Base-by-base conservation (phyloP, 1,140 invertebrate genomes). In the Zaprionus camerounensis region DNA sequence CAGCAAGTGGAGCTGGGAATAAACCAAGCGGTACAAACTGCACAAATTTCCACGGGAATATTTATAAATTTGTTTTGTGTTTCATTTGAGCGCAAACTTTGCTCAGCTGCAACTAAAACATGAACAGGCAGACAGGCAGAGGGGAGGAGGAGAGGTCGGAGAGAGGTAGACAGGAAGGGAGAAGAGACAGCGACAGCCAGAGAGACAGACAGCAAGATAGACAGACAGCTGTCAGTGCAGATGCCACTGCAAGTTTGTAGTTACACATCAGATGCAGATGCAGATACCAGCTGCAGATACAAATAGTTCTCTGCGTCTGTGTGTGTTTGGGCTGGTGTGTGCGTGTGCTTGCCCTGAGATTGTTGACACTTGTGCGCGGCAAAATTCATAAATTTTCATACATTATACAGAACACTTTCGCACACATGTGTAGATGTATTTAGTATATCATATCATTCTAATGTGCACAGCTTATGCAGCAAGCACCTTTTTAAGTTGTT, bases 61-160 rank as follows among this genome's bases (percentile, higher is more conserved):
- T 65, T 61, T 66, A 12, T 6, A 49, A 71, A 66, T 76, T 76
- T 64, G 61, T 71, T 76, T 76, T 69, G 20, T 55, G 28, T 36
- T 20, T 20, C 55, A 71, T 53, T 64, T 64, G 59, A 57, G 67
- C n/a, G 36, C 34, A 65, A 75, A 74, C 26, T 70, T 70, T 53
- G 13, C 24, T 28, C 58, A 56, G 53, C 28, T 71, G 13, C 57
- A 57, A 38, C 36, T 49, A 61, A 31, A 46, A 59, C 24, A 61
- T 59, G 31, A 34, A 38, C 26, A 26, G 31, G 49, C 28, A 61
- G 17, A 24, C 28, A 46, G 65, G 9, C 38, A 34, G 1, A 20
- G 34, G 2, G 49, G 15, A 7, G 6, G 41, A 7, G 6, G n/a
- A n/a, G 38, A 6, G 5, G 15, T 2, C 2, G 1, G 6, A 6